phyloP scores from a whole-genome alignment of 2,888 invertebrate genomes.

The Hemistola chrysoprasaria region DNA sequence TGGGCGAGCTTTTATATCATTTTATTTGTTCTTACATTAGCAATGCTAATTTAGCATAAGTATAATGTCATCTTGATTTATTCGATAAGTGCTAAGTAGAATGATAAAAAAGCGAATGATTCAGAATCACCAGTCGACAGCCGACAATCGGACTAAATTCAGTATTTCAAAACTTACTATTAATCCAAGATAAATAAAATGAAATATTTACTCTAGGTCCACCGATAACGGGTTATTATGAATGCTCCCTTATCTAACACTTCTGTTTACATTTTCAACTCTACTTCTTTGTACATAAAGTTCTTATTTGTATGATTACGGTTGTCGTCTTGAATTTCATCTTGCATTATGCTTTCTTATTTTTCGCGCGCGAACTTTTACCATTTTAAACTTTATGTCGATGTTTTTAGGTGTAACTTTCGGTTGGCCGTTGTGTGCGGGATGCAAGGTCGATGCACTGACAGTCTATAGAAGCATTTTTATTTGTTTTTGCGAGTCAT shows the following conservation, averaged over 20 bases:
- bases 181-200: slow-evolving; percentile 68
- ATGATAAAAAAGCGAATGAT: slow-evolving; percentile 28
- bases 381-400: slow-evolving; percentile 50
- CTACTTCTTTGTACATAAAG: slow-evolving; percentile 33
- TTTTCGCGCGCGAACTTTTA: slow-evolving; percentile 52
- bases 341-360: slow-evolving; percentile 77
- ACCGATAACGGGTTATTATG: slow-evolving; percentile 70
- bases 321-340: slow-evolving; percentile 74
- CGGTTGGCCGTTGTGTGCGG: slow-evolving; percentile 40
- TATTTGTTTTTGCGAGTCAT: slow-evolving; percentile 79
- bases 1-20: too few relatives aligned
- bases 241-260: slow-evolving; percentile 68
- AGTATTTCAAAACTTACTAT: slow-evolving; percentile 69
- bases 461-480: slow-evolving; percentile 75
- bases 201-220: slow-evolving; percentile 74
- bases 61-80: slow-evolving; percentile 1
- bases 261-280: slow-evolving; percentile 37
- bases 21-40: too few relatives aligned
- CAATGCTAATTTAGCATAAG: slow-evolving; percentile 1
- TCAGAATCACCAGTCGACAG: slow-evolving; percentile 37
- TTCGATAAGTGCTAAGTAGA: slow-evolving; percentile 9
- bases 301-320: slow-evolving; percentile 41
- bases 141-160: slow-evolving; percentile 61
- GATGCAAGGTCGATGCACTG: slow-evolving; percentile 79
- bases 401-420: slow-evolving; percentile 38